Evolutionary conservation across 2,797 vertebrate species (phyloP).

Genomic region (Typhlichthys eigenmanni): DNA sequence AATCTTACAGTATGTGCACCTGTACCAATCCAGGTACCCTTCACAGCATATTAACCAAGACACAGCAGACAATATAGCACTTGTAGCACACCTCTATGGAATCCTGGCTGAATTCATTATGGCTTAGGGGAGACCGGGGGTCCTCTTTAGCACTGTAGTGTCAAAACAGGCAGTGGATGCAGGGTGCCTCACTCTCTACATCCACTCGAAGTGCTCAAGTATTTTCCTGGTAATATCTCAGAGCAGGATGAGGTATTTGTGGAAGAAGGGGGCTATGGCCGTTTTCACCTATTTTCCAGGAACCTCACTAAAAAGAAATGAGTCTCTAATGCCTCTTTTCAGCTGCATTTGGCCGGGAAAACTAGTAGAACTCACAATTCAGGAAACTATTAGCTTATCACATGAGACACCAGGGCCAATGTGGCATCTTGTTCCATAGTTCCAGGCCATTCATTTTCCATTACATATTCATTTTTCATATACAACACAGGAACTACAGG

Average conservation of each 20-base stretch:
- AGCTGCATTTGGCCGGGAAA: too few relatives aligned
- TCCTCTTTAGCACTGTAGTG: slow-evolving; percentile 9
- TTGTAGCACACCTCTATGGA: slow-evolving; percentile 4
- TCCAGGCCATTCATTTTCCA: too few relatives aligned
- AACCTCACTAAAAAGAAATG: too few relatives aligned
- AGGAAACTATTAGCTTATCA: too few relatives aligned
- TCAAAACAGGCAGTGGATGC: slow-evolving; percentile 29
- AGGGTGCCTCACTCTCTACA: slow-evolving; percentile 16
- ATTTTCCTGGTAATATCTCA: slow-evolving; percentile 17
- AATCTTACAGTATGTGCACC: slow-evolving; percentile 8
- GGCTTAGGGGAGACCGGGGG: neutral
- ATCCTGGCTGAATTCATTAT: neutral
- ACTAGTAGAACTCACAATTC: too few relatives aligned
- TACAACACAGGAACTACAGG: too few relatives aligned
- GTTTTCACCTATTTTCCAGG: neutral
- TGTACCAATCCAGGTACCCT: neutral
- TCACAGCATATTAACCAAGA: slow-evolving; percentile 13
- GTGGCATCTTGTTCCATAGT: too few relatives aligned
- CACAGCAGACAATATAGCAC: slow-evolving; percentile 12
- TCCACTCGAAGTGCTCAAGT: slow-evolving; percentile 12
- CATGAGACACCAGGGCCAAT: too few relatives aligned
- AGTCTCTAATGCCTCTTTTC: too few relatives aligned
- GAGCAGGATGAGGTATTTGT: slow-evolving; percentile 42
- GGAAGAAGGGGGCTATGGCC: slow-evolving; percentile 19
- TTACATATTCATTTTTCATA: too few relatives aligned